Evolutionary conservation across 1,140 invertebrate genomes (phyloP).

Genomic region (Drosophila pruinosa): DNA sequence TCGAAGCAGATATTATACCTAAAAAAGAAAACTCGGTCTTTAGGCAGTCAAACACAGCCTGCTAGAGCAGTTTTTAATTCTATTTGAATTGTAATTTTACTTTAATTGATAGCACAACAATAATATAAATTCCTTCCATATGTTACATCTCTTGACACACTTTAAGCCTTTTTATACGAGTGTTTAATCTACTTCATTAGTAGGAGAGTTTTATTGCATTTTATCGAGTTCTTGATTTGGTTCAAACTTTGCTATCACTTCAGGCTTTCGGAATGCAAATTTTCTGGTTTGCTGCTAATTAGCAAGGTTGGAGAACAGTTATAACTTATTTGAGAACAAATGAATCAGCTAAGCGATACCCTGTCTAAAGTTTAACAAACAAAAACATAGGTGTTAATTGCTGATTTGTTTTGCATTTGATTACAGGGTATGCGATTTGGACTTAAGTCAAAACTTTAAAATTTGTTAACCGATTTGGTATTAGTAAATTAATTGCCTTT

Average conservation of each 20-base stretch:
- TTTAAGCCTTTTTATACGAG: background rate
- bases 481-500: slow-evolving; percentile 47
- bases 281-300: slow-evolving; percentile 12
- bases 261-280: slow-evolving; percentile 19
- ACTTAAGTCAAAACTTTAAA: background rate
- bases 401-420: background rate
- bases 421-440: slow-evolving; percentile 4
- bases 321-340: background rate
- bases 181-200: too few species aligned
- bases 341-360: background rate
- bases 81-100: background rate
- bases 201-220: slow-evolving; percentile 5
- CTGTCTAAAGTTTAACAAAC: background rate
- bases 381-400: background rate
- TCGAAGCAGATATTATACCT: too few species aligned
- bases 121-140: background rate
- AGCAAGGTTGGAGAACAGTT: slow-evolving; percentile 1
- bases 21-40: too few species aligned
- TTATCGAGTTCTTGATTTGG: slow-evolving; percentile 4
- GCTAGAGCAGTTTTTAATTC: too few species aligned
- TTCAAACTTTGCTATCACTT: slow-evolving; percentile 10
- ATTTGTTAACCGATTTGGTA: slow-evolving; percentile 29
- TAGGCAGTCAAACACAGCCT: too few species aligned
- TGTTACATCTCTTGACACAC: background rate
- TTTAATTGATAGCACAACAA: background rate